phyloP scores from a whole-genome alignment of 2,113 vertebrate species.

The Lathamus discolor region DNA sequence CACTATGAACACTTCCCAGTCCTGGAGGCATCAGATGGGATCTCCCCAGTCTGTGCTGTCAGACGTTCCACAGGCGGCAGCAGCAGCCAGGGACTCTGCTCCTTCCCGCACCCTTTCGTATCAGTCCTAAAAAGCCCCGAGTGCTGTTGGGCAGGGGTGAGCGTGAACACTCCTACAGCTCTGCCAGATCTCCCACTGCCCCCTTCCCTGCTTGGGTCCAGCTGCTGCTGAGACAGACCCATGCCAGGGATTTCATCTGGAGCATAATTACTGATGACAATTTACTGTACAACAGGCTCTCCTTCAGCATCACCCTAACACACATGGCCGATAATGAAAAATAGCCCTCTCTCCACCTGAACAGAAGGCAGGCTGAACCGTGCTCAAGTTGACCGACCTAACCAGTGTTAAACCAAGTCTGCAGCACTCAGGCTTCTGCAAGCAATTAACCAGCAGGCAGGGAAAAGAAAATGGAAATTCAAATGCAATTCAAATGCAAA shows the following conservation, averaged over 20 bases:
- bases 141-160: background rate
- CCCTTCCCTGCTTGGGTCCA: background rate
- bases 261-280: background rate
- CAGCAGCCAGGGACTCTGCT: background rate
- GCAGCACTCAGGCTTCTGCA: background rate
- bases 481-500: slow-evolving; percentile 48
- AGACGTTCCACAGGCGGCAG: background rate
- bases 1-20: background rate
- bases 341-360: background rate
- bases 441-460: slow-evolving; percentile 6
- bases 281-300: background rate
- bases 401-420: background rate
- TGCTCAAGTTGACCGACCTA: background rate
- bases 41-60: background rate
- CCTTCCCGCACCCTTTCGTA: background rate
- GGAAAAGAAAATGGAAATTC: slow-evolving; percentile 14
- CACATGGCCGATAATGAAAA: background rate
- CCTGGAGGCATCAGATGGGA: rapidly evolving
- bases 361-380: background rate
- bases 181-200: background rate
- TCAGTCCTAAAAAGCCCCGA: background rate
- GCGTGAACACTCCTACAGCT: background rate
- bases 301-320: background rate
- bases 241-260: background rate
- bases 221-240: background rate